phyloP scores from a whole-genome alignment of 2,888 invertebrate genomes.

The Nemotelus nigrinus region DNA sequence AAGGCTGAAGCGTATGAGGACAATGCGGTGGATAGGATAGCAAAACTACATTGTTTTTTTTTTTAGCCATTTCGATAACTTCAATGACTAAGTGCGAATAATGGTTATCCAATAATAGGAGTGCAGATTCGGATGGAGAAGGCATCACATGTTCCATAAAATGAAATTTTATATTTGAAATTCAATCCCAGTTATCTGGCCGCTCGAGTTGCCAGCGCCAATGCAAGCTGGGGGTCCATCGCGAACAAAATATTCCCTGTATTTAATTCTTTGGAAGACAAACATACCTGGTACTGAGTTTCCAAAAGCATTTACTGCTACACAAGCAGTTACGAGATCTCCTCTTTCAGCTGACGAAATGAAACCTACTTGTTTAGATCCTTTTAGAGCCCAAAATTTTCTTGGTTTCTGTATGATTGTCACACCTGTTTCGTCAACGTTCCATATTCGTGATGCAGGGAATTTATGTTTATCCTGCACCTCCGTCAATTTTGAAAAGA shows the following conservation, averaged over 20 bases:
- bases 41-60: conserved; percentile 50
- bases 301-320: conserved; percentile 56
- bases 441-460: conserved; percentile 52
- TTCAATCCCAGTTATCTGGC: conserved; percentile 57
- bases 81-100: conserved; percentile 26
- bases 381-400: conserved; percentile 51
- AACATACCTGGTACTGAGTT: conserved; percentile 58
- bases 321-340: conserved; percentile 55
- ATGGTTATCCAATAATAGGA: conserved; percentile 49
- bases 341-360: conserved; percentile 59
- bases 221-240: conserved; percentile 56
- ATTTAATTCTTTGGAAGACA: conserved; percentile 55
- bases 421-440: conserved; percentile 49
- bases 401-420: conserved; percentile 14
- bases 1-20: conserved; percentile 49
- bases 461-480: conserved; percentile 54
- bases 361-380: conserved; percentile 50
- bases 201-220: conserved; percentile 57
- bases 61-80: conserved; percentile 51
- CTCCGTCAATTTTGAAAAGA: conserved; percentile 55
- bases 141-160: conserved; percentile 52
- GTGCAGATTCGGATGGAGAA: conserved; percentile 30
- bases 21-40: conserved; percentile 46
- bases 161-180: conserved; percentile 57
- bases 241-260: conserved; percentile 49